Evolutionary conservation across 2,797 vertebrate genomes (phyloP), one percentile per base, ranked within the genome.

Genomic region (Garrulus glandarius): DNA sequence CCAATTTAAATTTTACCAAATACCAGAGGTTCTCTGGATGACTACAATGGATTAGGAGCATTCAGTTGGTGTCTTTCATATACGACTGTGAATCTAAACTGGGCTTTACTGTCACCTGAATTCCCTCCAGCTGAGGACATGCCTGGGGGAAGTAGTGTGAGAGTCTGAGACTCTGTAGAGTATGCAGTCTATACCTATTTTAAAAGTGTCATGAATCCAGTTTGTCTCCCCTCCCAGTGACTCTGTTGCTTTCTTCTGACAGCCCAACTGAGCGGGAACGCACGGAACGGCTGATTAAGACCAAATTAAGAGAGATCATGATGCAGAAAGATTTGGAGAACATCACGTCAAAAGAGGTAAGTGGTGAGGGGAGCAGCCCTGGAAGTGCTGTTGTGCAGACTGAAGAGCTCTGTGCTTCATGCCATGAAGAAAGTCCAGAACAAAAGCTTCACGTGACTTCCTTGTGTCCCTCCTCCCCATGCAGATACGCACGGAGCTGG

Each of bases 291-390:
- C 97, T 99, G 22, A 99, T 99, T 95, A 99, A 99, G 97, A 98
- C 98, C 47, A 98, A 99, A 22, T 98, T 99, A 96, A 96, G 99
- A 77, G 99, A 99, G 97, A 99, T 99, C 84, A 99, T 99, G 99
- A 99, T 99, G 99, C 99, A 99, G 98, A 99, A 99, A 55, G 99
- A 99, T 97, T 97, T 99, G 98, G 99, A 99, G 96, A 99, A 99
- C 63, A 99, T 99, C 97, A 99, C 99, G 19, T 99, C 98, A 21
- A 99, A 99, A 97, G 99, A 99, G 98, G 99, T 99, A 96, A 96
- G 98, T 11, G 39, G 9, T 52, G 43, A 87, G 57, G 30, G 43
- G 37, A 74, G 37, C 89, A 83, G 57, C 68, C 7, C 70, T 85
- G 44, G 41, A 71, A 65, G 63, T 20, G 20, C n/a, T 80, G 22